These are phyloP conservation scores for Geopemphigus sp. DNA, from an alignment of 1,140 invertebrate species.

Conservation along the genomic window DNA sequence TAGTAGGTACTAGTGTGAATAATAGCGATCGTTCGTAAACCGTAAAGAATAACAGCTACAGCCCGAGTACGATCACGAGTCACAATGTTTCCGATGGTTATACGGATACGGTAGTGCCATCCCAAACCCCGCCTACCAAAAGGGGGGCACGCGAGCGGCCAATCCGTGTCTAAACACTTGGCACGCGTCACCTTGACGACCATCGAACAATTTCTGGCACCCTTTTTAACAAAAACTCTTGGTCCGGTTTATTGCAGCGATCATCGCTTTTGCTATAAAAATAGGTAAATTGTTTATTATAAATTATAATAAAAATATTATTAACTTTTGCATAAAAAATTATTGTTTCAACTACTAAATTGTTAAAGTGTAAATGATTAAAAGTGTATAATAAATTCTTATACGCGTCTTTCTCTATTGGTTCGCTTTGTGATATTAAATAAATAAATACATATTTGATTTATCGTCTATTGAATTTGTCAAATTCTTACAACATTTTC, in stretches of 20 bases:
- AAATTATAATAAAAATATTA: not conserved
- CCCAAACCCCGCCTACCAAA: conserved; percentile 24
- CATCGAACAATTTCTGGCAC: conserved; percentile 1
- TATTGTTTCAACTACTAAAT: too few relatives aligned
- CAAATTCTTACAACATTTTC: too few relatives aligned
- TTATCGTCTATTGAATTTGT: too few relatives aligned
- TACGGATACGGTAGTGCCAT: conserved; percentile 24
- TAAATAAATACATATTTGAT: too few relatives aligned
- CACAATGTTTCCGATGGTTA: conserved; percentile 11
- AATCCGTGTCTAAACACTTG: conserved; percentile 36
- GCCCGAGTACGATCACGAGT: conserved; percentile 1
- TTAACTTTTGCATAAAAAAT: not conserved
- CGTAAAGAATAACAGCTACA: conserved; percentile 29
- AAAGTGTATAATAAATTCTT: too few relatives aligned
- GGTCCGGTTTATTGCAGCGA: not conserved
- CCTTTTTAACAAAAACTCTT: conserved; percentile 6
- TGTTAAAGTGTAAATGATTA: too few relatives aligned
- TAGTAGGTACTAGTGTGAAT: not conserved
- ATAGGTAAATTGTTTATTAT: not conserved
- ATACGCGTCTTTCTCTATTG: too few relatives aligned
- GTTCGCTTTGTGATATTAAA: too few relatives aligned
- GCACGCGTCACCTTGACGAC: conserved; percentile 46
- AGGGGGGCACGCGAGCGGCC: conserved; percentile 31
- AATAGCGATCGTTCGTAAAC: conserved; percentile 7
- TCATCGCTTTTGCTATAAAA: not conserved